phyloP scores from a whole-genome alignment of 1,140 invertebrate genomes.

The Pantala flavescens region DNA sequence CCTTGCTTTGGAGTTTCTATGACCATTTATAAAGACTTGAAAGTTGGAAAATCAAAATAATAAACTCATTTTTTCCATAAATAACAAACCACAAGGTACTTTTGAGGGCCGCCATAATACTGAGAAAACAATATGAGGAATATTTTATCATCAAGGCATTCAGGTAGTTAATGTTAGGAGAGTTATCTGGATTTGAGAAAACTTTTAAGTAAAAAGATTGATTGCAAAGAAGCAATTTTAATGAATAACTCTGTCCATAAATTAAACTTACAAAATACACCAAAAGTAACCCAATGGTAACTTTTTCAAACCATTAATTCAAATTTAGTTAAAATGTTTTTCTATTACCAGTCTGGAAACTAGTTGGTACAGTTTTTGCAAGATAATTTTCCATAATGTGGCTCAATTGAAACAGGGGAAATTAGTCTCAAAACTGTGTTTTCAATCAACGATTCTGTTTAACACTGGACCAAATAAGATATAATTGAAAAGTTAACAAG shows the following conservation, averaged over 20 bases:
- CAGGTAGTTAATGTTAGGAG: not conserved
- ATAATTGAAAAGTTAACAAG: no score
- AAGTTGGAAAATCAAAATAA: not conserved
- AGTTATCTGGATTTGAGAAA: not conserved
- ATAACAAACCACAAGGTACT: not conserved
- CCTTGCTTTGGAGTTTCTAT: not conserved
- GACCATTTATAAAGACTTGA: not conserved
- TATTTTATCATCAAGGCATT: not conserved
- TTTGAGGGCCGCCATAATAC: not conserved
- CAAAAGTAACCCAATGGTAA: not conserved
- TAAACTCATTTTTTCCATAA: not conserved
- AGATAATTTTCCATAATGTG: not conserved
- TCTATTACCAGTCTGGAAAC: not conserved
- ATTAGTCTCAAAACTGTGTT: no score
- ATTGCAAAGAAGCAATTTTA: not conserved
- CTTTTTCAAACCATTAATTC: not conserved
- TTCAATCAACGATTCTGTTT: no score
- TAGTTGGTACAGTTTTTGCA: not conserved
- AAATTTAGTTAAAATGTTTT: not conserved
- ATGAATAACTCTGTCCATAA: slow-evolving; percentile 1
- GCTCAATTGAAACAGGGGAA: not conserved
- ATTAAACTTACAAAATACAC: slow-evolving; percentile 4
- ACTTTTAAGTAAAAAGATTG: not conserved
- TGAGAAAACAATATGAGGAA: not conserved
- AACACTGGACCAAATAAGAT: no score